These are phyloP conservation scores for Brachionus koreanus DNA, from an alignment of 1,140 invertebrate species.

Conservation along the genomic window DNA sequence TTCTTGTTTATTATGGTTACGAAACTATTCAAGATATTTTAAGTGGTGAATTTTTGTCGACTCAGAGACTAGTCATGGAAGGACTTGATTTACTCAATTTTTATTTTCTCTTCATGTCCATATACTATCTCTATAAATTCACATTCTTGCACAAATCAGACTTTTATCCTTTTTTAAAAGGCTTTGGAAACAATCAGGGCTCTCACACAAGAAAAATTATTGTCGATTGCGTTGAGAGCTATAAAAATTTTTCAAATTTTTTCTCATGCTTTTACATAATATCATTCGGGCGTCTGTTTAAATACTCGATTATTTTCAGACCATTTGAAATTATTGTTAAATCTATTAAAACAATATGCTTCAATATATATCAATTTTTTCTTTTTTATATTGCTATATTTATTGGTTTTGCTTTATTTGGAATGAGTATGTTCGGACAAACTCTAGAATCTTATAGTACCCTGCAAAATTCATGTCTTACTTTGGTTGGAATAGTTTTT, in stretches of 20 bases:
- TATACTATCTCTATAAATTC: not conserved
- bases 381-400: conserved; percentile 6
- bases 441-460: not conserved
- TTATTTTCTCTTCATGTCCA: not conserved
- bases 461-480: not conserved
- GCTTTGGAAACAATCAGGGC: not conserved
- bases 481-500: conserved; percentile 12
- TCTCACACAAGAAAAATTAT: not conserved
- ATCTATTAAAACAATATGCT: conserved; percentile 30
- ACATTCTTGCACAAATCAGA: not conserved
- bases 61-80: not conserved
- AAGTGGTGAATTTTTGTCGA: conserved; percentile 20
- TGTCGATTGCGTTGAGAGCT: not conserved
- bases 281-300: not conserved
- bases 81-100: not conserved
- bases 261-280: not conserved
- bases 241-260: not conserved
- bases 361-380: conserved; percentile 16
- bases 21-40: conserved; percentile 1
- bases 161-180: not conserved
- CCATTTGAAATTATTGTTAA: conserved; percentile 29
- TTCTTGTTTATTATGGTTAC: conserved; percentile 10
- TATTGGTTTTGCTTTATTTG: conserved; percentile 16
- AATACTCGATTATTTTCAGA: conserved; percentile 10
- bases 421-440: conserved; percentile 17